Evolutionary conservation across 2,113 vertebrate species (phyloP).

Genomic region (Bos taurus): DNA sequence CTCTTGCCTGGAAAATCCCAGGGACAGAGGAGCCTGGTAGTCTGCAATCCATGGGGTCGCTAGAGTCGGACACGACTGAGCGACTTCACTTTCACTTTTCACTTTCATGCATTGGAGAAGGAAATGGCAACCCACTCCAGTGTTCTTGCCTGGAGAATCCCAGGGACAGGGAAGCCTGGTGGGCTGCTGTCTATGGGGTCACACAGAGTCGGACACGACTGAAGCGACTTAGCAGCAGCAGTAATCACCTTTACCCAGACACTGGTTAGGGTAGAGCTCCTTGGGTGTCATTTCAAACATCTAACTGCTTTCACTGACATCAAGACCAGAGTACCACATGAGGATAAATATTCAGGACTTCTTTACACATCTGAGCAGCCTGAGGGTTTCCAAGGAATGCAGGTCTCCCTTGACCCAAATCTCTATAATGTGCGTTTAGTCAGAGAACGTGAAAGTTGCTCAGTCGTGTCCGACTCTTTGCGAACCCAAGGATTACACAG

Average conservation of each 20-base stretch:
- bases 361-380: not conserved
- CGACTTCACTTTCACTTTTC: no score
- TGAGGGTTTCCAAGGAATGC: not conserved
- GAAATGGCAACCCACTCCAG: no score
- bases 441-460: not conserved
- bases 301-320: not conserved
- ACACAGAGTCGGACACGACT: no score
- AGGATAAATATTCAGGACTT: not conserved
- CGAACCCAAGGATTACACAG: not conserved
- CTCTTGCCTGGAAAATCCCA: no score
- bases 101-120: no score
- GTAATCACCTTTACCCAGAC: not conserved
- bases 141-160: no score
- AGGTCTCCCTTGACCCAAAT: not conserved
- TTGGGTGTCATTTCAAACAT: not conserved
- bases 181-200: no score
- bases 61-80: no score
- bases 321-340: not conserved
- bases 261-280: not conserved
- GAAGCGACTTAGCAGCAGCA: no score
- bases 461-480: not conserved
- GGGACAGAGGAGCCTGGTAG: no score
- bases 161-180: no score
- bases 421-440: not conserved
- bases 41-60: no score